These are phyloP conservation scores for Elysia crispata DNA, from an alignment of 2,888 invertebrate genomes.

Conservation along the genomic window DNA sequence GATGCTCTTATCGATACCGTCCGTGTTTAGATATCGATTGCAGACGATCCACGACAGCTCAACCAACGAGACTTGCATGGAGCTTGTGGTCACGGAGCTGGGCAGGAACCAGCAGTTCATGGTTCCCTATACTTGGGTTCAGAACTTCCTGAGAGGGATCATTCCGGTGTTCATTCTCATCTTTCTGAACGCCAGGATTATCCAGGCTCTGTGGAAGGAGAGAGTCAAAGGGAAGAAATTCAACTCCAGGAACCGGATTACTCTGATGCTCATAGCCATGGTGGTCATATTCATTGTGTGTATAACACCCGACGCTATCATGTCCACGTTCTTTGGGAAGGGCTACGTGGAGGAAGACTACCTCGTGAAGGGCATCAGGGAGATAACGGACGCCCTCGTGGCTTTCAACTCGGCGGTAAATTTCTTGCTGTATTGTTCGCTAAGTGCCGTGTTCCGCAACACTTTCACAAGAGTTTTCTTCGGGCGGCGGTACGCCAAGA, in stretches of 20 bases:
- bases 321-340: constrained; percentile 74
- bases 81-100: constrained; percentile 63
- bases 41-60: constrained; percentile 57
- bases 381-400: constrained; percentile 75
- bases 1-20: constrained; percentile 72
- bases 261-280: constrained; percentile 75
- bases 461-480: constrained; percentile 61
- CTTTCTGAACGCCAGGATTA: constrained; percentile 72
- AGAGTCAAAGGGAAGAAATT: constrained; percentile 68
- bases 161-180: constrained; percentile 73
- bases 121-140: constrained; percentile 72
- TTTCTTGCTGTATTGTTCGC: constrained; percentile 73
- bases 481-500: constrained; percentile 20
- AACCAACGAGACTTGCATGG: constrained; percentile 59
- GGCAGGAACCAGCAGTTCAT: constrained; percentile 70
- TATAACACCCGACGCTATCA: constrained; percentile 75
- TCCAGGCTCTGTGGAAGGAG: constrained; percentile 69
- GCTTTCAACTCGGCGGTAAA: constrained; percentile 76
- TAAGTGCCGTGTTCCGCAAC: constrained; percentile 73
- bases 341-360: constrained; percentile 75
- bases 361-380: constrained; percentile 73
- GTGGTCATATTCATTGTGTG: constrained; percentile 76
- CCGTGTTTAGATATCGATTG: constrained; percentile 70
- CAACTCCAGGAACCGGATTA: constrained; percentile 74
- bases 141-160: constrained; percentile 72